Conservation (phyloP, 2,113 vertebrate species). For the Hippocampus mohnikei region DNA sequence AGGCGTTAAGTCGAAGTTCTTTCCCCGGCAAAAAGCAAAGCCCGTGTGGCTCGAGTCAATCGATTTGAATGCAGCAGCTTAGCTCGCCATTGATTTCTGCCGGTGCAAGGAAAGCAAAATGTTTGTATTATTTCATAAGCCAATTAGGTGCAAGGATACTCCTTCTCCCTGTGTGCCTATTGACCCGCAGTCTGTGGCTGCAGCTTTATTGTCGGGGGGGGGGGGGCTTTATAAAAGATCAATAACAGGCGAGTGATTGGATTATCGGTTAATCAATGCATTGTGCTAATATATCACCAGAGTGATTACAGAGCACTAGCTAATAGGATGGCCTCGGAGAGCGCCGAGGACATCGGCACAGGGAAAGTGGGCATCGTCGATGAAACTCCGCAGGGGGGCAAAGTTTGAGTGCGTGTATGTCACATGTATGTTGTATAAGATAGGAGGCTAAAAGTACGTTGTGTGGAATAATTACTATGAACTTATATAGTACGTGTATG, state of each 20-base stretch:
- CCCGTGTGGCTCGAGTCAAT: slow-evolving; percentile 30
- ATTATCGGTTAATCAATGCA: slow-evolving; percentile 71
- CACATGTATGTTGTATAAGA: slow-evolving; percentile 21
- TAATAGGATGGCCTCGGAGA: slow-evolving; percentile 61
- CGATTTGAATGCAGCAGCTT: slow-evolving; percentile 65
- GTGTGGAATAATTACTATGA: too few species aligned
- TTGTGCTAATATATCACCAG: slow-evolving; percentile 69
- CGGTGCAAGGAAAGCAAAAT: slow-evolving; percentile 67
- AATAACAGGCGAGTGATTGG: slow-evolving; percentile 72
- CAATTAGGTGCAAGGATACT: slow-evolving; percentile 74
- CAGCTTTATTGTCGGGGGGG: slow-evolving; percentile 66
- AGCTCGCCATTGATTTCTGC: slow-evolving; percentile 67
- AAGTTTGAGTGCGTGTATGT: slow-evolving; percentile 29
- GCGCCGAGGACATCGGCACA: slow-evolving; percentile 59
- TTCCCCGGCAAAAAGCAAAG: slow-evolving; percentile 12
- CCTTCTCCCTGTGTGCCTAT: slow-evolving; percentile 62
- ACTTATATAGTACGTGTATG: too few species aligned
- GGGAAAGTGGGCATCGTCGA: slow-evolving; percentile 22
- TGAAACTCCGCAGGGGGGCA: slow-evolving; percentile 22
- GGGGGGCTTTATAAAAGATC: slow-evolving; percentile 71
- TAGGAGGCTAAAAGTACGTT: too few species aligned
- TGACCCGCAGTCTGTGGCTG: slow-evolving; percentile 66
- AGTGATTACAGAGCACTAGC: slow-evolving; percentile 63
- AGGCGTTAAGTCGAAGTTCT: slow-evolving; percentile 7
- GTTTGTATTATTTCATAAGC: slow-evolving; percentile 77